phyloP scores from a whole-genome alignment of 2,113 vertebrate species.

The Australoheros scitulus region DNA sequence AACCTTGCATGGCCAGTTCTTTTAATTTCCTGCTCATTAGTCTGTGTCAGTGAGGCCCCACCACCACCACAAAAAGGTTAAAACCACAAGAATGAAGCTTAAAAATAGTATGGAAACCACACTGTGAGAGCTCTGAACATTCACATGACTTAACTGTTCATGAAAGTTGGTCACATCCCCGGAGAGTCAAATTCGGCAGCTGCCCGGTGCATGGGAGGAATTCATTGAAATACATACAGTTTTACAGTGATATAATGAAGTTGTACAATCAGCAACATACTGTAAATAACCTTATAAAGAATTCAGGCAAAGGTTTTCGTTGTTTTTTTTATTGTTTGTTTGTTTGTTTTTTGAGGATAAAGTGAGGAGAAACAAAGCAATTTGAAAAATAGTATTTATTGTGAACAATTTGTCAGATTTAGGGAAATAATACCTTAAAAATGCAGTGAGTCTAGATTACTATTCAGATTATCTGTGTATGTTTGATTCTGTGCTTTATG shows the following conservation, averaged over 20 bases:
- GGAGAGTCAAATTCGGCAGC: background rate
- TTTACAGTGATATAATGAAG: background rate
- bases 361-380: too few relatives aligned
- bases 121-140: background rate
- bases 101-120: background rate
- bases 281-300: background rate
- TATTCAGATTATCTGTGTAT: background rate
- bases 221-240: background rate
- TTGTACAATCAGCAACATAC: background rate
- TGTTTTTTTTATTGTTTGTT: background rate
- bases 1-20: background rate
- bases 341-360: background rate
- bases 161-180: background rate
- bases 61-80: background rate
- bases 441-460: too few relatives aligned
- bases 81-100: background rate
- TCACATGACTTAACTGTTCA: background rate
- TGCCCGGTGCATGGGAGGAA: background rate
- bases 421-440: background rate
- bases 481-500: background rate
- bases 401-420: background rate
- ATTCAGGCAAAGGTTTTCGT: background rate
- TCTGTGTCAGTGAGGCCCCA: too few relatives aligned
- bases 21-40: background rate
- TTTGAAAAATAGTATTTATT: background rate